Conservation (phyloP, 1,140 invertebrate genomes). For the Thaumetopoea pityocampa region DNA sequence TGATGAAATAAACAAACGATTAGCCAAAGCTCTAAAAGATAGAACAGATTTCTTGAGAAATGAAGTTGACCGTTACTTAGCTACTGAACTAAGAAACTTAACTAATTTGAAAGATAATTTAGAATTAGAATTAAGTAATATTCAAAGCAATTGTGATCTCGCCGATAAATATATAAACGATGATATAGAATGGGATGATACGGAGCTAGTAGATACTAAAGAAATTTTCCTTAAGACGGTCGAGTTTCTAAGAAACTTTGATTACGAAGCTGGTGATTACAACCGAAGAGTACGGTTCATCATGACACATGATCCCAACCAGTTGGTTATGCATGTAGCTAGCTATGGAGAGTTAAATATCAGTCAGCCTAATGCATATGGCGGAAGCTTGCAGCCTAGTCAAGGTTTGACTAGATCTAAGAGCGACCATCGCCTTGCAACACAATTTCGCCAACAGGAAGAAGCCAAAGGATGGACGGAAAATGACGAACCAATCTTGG, state of each 20-base stretch:
- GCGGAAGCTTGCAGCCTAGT: conserved; percentile 77
- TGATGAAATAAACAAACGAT: conserved; percentile 91
- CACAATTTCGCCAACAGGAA: conserved; percentile 92
- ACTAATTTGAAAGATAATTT: conserved; percentile 93
- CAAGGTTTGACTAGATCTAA: conserved; percentile 93
- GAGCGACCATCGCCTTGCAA: conserved; percentile 93
- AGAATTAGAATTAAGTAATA: conserved; percentile 94
- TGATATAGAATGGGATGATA: conserved; percentile 91
- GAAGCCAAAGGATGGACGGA: conserved; percentile 78
- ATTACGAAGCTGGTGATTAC: conserved; percentile 94
- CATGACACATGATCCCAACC: conserved; percentile 92
- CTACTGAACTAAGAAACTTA: conserved; percentile 88
- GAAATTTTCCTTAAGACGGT: conserved; percentile 95
- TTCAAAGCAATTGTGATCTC: conserved; percentile 95
- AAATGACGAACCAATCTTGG: conserved; percentile 79
- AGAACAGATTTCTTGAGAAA: conserved; percentile 90
- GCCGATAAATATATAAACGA: conserved; percentile 96
- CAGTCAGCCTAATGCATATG: conserved; percentile 76
- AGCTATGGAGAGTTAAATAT: conserved; percentile 93
- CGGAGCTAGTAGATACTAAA: conserved; percentile 94
- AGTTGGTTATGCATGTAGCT: conserved; percentile 88
- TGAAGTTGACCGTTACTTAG: conserved; percentile 92
- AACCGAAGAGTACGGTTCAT: conserved; percentile 89
- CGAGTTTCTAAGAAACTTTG: conserved; percentile 95
- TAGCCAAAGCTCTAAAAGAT: conserved; percentile 94